Evolutionary conservation across 2,113 vertebrate genomes (phyloP).

Genomic region (Candoia aspera): DNA sequence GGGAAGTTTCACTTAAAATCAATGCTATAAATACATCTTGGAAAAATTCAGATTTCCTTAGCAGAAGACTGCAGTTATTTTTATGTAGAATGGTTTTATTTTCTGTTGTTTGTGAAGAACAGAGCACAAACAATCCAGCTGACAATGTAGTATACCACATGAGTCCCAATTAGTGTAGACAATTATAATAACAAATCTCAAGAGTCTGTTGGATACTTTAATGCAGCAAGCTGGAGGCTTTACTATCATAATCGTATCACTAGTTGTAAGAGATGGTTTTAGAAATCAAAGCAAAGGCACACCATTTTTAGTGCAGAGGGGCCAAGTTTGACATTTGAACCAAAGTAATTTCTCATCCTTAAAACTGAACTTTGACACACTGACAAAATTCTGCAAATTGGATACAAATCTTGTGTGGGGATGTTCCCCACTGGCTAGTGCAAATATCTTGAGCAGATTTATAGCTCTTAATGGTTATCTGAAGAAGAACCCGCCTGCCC

Average conservation of each 20-base stretch:
- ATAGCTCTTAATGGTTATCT: neutral
- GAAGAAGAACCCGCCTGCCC: neutral
- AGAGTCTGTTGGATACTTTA: neutral
- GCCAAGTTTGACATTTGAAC: neutral
- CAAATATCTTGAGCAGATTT: neutral
- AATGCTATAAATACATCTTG: neutral
- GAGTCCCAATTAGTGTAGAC: neutral
- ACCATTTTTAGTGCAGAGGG: neutral
- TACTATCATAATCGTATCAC: neutral
- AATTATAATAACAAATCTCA: neutral
- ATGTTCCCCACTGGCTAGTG: neutral
- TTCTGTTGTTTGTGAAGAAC: neutral
- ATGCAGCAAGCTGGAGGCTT: neutral
- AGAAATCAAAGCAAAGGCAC: neutral
- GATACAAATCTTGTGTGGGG: neutral
- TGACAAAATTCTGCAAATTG: neutral
- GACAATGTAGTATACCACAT: neutral
- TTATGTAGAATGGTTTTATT: neutral
- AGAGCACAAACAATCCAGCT: neutral
- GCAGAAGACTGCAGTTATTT: neutral
- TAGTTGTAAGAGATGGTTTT: neutral
- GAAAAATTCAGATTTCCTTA: neutral
- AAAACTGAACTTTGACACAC: neutral
- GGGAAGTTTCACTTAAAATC: neutral
- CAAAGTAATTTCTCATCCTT: neutral